Percentiles rank a stretch among this genome's conserved stretches.
phyloP scores from a whole-genome alignment of 2,113 vertebrate species.

The Perca fluviatilis region DNA sequence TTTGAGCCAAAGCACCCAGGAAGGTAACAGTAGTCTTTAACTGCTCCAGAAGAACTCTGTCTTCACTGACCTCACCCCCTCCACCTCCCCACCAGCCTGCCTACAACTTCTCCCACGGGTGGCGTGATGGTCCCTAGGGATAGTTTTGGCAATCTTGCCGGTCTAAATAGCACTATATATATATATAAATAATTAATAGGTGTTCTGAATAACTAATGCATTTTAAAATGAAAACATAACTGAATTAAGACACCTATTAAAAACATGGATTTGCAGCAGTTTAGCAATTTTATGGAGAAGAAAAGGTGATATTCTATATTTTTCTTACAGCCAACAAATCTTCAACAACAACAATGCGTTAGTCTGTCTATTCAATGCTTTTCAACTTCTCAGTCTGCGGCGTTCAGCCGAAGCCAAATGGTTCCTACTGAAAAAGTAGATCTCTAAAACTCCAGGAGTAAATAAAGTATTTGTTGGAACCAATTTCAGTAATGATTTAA shows the following conservation, averaged over 20 bases:
- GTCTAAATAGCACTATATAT: not conserved
- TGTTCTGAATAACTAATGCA: not conserved
- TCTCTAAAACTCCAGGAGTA: no score
- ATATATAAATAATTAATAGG: no score
- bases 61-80: not conserved
- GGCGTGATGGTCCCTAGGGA: constrained; percentile 28
- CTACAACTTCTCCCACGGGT: not conserved
- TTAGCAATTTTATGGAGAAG: not conserved
- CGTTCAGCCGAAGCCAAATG: no score
- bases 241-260: not conserved
- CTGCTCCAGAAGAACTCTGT: not conserved
- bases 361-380: no score
- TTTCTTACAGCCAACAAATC: no score
- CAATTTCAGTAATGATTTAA: no score
- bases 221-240: not conserved
- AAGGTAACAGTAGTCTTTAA: constrained; percentile 28
- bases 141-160: not conserved
- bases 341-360: no score
- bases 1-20: constrained; percentile 19
- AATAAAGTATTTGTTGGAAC: no score
- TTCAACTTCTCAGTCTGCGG: no score
- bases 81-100: not conserved
- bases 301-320: no score
- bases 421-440: no score
- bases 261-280: not conserved